Percentiles rank a stretch among this genome's conserved stretches.
Evolutionary conservation across 2,797 vertebrate genomes (phyloP).

Genomic region (Leptoclinus maculatus): DNA sequence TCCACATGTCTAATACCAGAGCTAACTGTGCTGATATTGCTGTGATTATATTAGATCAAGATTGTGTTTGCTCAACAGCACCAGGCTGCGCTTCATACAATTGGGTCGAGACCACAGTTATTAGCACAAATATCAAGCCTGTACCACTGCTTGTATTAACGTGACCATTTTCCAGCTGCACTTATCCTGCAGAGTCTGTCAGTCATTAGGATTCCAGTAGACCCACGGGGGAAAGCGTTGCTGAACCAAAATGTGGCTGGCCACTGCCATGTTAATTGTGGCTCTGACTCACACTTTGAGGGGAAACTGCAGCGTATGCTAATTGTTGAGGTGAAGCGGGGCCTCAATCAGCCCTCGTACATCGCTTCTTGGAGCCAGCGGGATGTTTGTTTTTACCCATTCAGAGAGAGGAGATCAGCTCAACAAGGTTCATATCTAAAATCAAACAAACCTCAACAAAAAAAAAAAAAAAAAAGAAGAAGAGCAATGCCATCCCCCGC

Average conservation of each 20-base stretch:
- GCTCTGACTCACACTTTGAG: slow-evolving; percentile 44
- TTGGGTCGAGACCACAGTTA: slow-evolving; percentile 9
- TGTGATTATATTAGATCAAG: slow-evolving; percentile 22
- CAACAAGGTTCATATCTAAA: slow-evolving; percentile 59
- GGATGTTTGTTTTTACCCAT: slow-evolving; percentile 63
- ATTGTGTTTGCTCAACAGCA: slow-evolving; percentile 45
- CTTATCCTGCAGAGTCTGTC: slow-evolving; percentile 34
- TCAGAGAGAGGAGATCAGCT: slow-evolving; percentile 48
- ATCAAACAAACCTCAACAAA: slow-evolving; percentile 59
- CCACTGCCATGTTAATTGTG: slow-evolving; percentile 55
- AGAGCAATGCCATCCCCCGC: slow-evolving; percentile 31
- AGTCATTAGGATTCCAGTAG: slow-evolving; percentile 40
- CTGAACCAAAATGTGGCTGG: slow-evolving; percentile 32
- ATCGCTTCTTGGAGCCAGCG: slow-evolving; percentile 35
- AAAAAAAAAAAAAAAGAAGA: not conserved
- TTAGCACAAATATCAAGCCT: slow-evolving; percentile 26
- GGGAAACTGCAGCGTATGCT: slow-evolving; percentile 58
- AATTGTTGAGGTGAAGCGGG: slow-evolving; percentile 58
- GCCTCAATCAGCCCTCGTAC: slow-evolving; percentile 37
- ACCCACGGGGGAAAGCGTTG: slow-evolving; percentile 38
- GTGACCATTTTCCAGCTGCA: slow-evolving; percentile 26
- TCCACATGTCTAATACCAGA: slow-evolving; percentile 14
- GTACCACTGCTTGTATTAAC: slow-evolving; percentile 25
- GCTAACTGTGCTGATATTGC: slow-evolving; percentile 19
- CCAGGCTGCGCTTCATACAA: slow-evolving; percentile 19